A percentile compares a stretch with the other conserved stretches of the same genome.
These are phyloP conservation scores for Hiodon alosoides DNA, from an alignment of 2,113 vertebrate genomes.

Conservation along the genomic window DNA sequence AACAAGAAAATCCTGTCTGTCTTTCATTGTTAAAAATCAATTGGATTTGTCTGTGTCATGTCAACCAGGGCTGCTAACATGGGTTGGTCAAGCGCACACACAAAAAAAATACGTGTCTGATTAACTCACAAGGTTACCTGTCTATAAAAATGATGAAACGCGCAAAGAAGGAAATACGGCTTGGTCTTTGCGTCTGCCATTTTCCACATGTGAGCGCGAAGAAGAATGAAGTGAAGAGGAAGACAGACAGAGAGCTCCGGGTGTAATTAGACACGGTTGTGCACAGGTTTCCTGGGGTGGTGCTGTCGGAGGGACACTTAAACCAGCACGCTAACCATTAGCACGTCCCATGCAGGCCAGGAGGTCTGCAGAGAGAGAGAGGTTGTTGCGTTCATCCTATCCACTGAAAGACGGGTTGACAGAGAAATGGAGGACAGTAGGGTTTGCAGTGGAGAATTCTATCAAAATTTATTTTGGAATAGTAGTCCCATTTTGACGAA, in stretches of 20 bases:
- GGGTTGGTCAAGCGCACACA: too few species aligned
- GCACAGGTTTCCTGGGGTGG: constrained; percentile 10
- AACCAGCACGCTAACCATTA: constrained; percentile 35
- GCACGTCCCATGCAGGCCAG: constrained; percentile 26
- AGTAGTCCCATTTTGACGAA: background rate
- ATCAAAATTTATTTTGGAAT: background rate
- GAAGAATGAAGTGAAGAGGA: constrained; percentile 12
- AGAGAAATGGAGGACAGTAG: background rate
- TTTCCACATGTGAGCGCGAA: background rate
- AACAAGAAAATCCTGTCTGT: too few species aligned
- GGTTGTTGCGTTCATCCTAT: too few species aligned
- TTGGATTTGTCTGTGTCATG: too few species aligned
- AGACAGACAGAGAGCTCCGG: constrained; percentile 17
- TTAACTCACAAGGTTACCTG: too few species aligned
- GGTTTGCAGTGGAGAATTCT: background rate
- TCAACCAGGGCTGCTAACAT: too few species aligned
- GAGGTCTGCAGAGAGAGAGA: background rate
- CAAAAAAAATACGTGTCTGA: too few species aligned
- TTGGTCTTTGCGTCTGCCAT: too few species aligned
- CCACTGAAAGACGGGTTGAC: background rate
- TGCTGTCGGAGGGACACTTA: constrained; percentile 31
- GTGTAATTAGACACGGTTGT: constrained; percentile 28
- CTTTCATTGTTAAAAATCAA: too few species aligned
- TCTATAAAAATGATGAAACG: too few species aligned
- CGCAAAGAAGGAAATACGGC: too few species aligned